These are phyloP conservation scores for Lepas anatifera DNA, from an alignment of 2,888 invertebrate species.

Conservation along the genomic window DNA sequence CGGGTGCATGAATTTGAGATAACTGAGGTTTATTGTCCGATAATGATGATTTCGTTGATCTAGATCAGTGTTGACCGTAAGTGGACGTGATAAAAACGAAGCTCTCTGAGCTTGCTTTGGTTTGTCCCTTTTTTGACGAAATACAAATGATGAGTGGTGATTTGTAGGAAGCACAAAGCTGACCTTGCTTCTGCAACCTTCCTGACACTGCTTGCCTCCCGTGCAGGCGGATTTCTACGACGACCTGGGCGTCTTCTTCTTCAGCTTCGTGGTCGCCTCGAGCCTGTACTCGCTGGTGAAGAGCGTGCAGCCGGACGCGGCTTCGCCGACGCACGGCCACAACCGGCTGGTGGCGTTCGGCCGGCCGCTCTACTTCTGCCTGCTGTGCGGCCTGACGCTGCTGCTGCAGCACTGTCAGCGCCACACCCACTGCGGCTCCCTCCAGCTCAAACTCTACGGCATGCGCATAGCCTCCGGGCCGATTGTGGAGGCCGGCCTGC, in stretches of 20 bases:
- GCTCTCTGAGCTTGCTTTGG: too few species aligned
- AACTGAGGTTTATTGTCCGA: too few species aligned
- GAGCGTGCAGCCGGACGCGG: conserved; percentile 97
- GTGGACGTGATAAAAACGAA: too few species aligned
- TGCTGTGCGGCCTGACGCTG: conserved; percentile 34
- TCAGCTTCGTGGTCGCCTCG: conserved; percentile 95
- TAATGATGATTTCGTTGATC: too few species aligned
- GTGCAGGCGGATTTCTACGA: conserved; percentile 72
- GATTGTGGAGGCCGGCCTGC: conserved; percentile 52
- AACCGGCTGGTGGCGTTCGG: conserved; percentile 90
- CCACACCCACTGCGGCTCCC: conserved; percentile 15
- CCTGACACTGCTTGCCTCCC: too few species aligned
- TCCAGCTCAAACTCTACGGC: conserved; percentile 33
- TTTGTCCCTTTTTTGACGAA: too few species aligned
- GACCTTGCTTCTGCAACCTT: too few species aligned
- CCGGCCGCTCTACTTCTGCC: conserved; percentile 30
- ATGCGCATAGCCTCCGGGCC: conserved; percentile 44
- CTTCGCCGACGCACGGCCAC: conserved; percentile 96
- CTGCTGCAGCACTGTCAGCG: conserved; percentile 21
- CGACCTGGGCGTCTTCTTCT: conserved; percentile 84
- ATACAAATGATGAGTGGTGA: too few species aligned
- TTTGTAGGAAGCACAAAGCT: too few species aligned
- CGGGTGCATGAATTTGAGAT: too few species aligned
- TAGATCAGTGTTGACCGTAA: too few species aligned
- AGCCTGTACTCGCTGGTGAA: conserved; percentile 94